Evolutionary conservation across 2,888 invertebrate species (phyloP).

Genomic region (Limnephilus marmoratus): DNA sequence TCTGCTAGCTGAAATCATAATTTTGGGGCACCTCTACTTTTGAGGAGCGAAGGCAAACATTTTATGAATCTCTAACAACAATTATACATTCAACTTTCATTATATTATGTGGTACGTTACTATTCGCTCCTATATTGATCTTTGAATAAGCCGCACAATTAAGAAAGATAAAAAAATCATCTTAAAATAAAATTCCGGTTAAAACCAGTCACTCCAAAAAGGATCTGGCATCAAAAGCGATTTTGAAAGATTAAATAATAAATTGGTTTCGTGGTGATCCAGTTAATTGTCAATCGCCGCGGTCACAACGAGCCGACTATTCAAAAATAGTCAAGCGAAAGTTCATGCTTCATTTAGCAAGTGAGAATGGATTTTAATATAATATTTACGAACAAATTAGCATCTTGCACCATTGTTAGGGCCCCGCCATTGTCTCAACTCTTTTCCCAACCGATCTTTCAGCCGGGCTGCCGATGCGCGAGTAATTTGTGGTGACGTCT

Average conservation of each 20-base stretch:
- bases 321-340: constrained; percentile 58
- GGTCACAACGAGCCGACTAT: constrained; percentile 37
- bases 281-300: constrained; percentile 24
- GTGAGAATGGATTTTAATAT: constrained; percentile 57
- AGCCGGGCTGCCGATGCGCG: constrained; percentile 59
- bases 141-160: not conserved
- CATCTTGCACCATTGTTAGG: constrained; percentile 58
- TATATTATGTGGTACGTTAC: not conserved
- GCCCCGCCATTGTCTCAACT: constrained; percentile 63
- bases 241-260: constrained; percentile 9
- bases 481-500: constrained; percentile 56
- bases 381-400: constrained; percentile 65
- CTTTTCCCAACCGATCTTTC: constrained; percentile 48
- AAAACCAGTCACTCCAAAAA: not conserved
- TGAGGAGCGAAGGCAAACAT: no score
- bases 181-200: not conserved
- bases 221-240: constrained; percentile 1
- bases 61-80: not conserved
- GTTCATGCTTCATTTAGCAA: constrained; percentile 63
- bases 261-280: not conserved
- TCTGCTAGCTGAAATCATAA: not conserved
- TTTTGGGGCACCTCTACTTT: not conserved
- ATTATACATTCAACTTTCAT: not conserved
- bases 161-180: not conserved
- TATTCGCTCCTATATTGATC: not conserved